A percentile compares a stretch with the other conserved stretches of the same genome.
Evolutionary conservation across 2,113 vertebrate species (phyloP).

Genomic region (Nesogale talazaci): DNA sequence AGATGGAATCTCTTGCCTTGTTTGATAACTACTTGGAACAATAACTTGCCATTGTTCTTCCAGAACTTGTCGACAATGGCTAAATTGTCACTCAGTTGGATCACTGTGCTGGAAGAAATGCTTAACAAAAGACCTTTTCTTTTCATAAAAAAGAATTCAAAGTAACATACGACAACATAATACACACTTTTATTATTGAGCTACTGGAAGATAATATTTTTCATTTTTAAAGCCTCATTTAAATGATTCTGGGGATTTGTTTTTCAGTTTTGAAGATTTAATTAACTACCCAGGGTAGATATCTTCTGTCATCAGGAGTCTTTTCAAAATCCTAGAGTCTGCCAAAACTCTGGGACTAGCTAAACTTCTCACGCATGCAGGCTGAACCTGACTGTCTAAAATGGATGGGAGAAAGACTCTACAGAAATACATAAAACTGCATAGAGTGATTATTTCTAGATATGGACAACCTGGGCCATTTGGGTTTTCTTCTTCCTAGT

Average conservation of each 20-base stretch:
- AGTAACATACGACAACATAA: slow-evolving; percentile 26
- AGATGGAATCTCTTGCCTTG: slow-evolving; percentile 7
- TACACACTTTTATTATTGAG: neutral
- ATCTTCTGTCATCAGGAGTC: neutral
- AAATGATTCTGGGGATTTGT: neutral
- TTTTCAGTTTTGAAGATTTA: neutral
- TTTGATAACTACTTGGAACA: slow-evolving; percentile 36
- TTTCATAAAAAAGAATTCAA: slow-evolving; percentile 20
- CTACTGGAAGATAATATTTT: slow-evolving; percentile 34
- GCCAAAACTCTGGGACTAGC: neutral
- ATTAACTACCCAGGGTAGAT: too few relatives aligned
- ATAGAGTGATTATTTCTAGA: neutral
- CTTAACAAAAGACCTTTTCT: neutral
- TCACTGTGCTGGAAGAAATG: slow-evolving; percentile 16
- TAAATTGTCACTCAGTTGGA: neutral
- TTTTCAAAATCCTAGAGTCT: neutral
- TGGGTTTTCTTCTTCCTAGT: neutral
- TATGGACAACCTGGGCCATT: neutral
- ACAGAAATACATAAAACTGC: neutral
- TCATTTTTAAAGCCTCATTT: slow-evolving; percentile 18
- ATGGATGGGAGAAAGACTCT: neutral
- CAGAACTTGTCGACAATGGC: slow-evolving; percentile 47
- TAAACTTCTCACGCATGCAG: neutral
- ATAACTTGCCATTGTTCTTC: slow-evolving; percentile 37
- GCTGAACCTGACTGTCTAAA: neutral